phyloP scores from a whole-genome alignment of 2,797 vertebrate species.

The Babyrousa celebensis region DNA sequence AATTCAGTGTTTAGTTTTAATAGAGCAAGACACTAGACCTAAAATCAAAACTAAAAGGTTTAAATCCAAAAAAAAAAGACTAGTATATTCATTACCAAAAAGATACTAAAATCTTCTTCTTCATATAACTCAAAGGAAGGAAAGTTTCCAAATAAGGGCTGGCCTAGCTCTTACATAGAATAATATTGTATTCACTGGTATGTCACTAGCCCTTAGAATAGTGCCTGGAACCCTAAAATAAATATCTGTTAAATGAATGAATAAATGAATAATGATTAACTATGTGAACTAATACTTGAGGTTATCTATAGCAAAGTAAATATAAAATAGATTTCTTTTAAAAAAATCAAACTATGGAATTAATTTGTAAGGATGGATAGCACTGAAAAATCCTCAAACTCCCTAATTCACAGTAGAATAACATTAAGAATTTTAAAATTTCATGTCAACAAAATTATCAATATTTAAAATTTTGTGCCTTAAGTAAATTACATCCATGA shows the following conservation, averaged over 20 bases:
- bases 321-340: not conserved
- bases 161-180: not conserved
- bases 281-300: not conserved
- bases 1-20: not conserved
- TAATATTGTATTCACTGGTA: not conserved
- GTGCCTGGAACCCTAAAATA: not conserved
- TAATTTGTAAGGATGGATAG: not conserved
- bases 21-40: not conserved
- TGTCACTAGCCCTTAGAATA: not conserved
- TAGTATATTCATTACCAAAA: not conserved
- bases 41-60: conserved; percentile 56
- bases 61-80: not conserved
- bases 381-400: conserved; percentile 39
- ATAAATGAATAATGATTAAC: not conserved
- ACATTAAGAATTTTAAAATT: conserved; percentile 31
- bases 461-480: conserved; percentile 28
- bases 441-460: conserved; percentile 2
- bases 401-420: conserved; percentile 41
- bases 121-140: conserved; percentile 32
- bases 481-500: conserved; percentile 37
- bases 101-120: conserved; percentile 46
- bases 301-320: conserved; percentile 59
- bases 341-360: not conserved
- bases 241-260: conserved; percentile 6
- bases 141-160: conserved; percentile 44